Base-by-base conservation (phyloP, 2,113 vertebrate genomes). In the Tapirus terrestris region DNA sequence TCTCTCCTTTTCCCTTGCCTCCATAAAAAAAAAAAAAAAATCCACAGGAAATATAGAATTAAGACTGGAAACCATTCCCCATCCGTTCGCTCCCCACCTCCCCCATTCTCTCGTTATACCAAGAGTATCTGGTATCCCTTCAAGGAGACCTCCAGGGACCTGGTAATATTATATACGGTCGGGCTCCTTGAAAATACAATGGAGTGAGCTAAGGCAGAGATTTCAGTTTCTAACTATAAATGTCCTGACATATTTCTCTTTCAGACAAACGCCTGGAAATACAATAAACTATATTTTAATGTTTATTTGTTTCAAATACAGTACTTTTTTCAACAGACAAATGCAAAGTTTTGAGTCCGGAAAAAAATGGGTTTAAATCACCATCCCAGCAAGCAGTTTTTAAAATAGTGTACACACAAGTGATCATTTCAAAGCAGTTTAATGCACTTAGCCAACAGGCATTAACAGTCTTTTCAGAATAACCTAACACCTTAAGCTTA, bases 301-400 rank as follows among this genome's bases (percentile, higher is more conserved):
- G 89, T 97, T 98, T 98, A 97, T 91, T 98, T 98, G 94, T 95
- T 97, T 97, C 97, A 95, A 95, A 93, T 67, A 89, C 14, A 58
- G 65, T 65, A 27, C 53, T 96, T 93, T 87, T 93, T 93, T 91
- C 87, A 95, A 90, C 21, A 82, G 72, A 96, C 95, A 97, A 98
- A 96, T 56, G 45, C 31, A 45, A 98, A 96, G 95, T 96, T 89
- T 95, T 68, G 80, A 98, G 90, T 68, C 92, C 25, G 2, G 88
- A 39, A 79, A 97, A 95, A 98, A 95, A 87, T 27, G 65, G 97
- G 96, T 97, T 97, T 97, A 95, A 97, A 91, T 97, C 97, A 90
- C 94, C 76, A 83, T 93, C 92, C 65, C 97, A 98, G 97, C 97
- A 97, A 98, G 97, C 56, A 56, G 89, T 87, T 91, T 97, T 89